Conservation (phyloP, 2,797 vertebrate genomes). For the Chiroxiphia lanceolata region DNA sequence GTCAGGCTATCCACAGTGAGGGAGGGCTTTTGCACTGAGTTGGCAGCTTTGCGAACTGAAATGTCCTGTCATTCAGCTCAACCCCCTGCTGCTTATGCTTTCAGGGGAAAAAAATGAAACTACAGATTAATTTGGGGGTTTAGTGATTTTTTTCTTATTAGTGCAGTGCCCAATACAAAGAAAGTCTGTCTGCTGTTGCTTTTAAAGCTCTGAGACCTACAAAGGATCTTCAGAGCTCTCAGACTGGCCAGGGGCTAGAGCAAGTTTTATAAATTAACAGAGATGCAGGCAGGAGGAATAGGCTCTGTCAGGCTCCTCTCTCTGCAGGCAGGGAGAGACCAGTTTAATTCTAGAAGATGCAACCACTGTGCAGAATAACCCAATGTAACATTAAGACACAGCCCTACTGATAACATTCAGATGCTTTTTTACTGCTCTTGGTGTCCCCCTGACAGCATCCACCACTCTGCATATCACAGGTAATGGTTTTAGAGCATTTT, state of each 20-base stretch:
- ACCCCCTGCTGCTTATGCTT: not conserved
- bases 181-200: not conserved
- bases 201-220: not conserved
- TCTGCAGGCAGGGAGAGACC: not conserved
- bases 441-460: not conserved
- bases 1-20: not conserved
- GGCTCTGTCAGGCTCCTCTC: not conserved
- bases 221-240: not conserved
- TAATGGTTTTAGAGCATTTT: not conserved
- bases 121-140: accelerated
- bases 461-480: not conserved
- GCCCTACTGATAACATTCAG: not conserved
- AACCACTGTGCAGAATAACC: not conserved
- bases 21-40: not conserved
- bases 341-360: not conserved
- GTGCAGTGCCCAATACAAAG: accelerated
- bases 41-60: not conserved
- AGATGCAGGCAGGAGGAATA: not conserved
- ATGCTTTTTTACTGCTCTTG: not conserved
- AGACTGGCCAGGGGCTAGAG: not conserved
- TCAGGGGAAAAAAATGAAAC: not conserved
- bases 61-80: not conserved
- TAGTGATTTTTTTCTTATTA: not conserved
- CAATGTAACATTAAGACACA: not conserved
- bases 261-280: not conserved